phyloP scores from a whole-genome alignment of 2,888 invertebrate species.

The Yponomeuta malinellus region DNA sequence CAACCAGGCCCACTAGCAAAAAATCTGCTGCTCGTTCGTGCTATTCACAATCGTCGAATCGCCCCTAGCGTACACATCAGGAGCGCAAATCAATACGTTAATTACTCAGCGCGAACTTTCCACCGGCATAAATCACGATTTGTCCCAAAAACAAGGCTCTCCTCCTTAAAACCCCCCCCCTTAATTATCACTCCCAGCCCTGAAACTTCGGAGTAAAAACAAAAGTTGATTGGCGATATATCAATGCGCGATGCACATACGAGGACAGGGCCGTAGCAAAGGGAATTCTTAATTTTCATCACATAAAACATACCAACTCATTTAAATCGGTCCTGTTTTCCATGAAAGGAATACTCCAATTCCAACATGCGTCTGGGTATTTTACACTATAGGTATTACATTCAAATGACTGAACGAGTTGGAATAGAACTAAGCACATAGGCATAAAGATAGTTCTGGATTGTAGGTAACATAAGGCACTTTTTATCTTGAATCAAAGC shows the following conservation, averaged over 20 bases:
- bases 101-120: constrained; percentile 4
- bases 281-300: neutral
- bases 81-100: constrained; percentile 8
- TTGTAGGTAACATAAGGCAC: too few relatives aligned
- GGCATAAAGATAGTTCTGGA: too few relatives aligned
- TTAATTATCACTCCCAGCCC: constrained; percentile 10
- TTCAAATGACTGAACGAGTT: too few relatives aligned
- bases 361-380: too few relatives aligned
- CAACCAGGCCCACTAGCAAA: too few relatives aligned
- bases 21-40: too few relatives aligned
- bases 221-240: constrained; percentile 11
- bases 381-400: too few relatives aligned
- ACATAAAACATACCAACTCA: neutral
- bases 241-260: constrained; percentile 1
- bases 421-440: too few relatives aligned
- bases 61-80: neutral
- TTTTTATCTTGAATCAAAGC: too few relatives aligned
- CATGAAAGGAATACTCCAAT: too few relatives aligned
- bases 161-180: constrained; percentile 3
- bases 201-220: constrained; percentile 12
- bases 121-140: constrained; percentile 12
- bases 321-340: too few relatives aligned
- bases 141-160: constrained; percentile 10
- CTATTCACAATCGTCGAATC: neutral
- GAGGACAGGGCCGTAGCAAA: neutral